A percentile compares a stretch with the other conserved stretches of the same genome.
phyloP scores from a whole-genome alignment of 1,140 invertebrate genomes.

The Xylocopa sonorina region DNA sequence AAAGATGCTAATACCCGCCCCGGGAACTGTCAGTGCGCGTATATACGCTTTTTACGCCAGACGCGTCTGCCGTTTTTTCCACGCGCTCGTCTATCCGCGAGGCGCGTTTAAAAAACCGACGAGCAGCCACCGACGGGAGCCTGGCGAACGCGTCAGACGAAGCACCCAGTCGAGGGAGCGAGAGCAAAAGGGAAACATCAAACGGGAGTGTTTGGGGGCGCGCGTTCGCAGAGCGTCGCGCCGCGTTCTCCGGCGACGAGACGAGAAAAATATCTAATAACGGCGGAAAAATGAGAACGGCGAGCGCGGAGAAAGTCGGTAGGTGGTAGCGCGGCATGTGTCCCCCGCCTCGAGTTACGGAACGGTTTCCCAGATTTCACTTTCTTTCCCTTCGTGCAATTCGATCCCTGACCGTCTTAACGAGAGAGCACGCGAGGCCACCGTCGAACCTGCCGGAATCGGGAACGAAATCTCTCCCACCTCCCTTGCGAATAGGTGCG shows the following conservation, averaged over 20 bases:
- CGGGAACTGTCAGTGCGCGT: constrained; percentile 6
- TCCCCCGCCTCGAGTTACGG: constrained; percentile 66
- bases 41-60: constrained; percentile 27
- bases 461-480: too few relatives aligned
- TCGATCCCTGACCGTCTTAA: constrained; percentile 54
- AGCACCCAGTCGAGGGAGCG: neutral
- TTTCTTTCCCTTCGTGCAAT: constrained; percentile 57
- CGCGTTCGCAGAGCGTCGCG: constrained; percentile 25
- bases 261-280: constrained; percentile 70
- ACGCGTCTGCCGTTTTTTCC: neutral
- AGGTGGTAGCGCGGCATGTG: constrained; percentile 48
- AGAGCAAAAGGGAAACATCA: neutral
- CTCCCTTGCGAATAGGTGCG: too few relatives aligned
- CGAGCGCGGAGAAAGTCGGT: constrained; percentile 7
- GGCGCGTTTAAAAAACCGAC: constrained; percentile 31
- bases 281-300: constrained; percentile 64
- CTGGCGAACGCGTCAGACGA: neutral
- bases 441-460: constrained; percentile 3
- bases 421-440: constrained; percentile 4
- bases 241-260: neutral
- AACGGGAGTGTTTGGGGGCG: constrained; percentile 33
- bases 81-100: neutral
- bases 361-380: constrained; percentile 69
- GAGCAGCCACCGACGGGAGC: neutral
- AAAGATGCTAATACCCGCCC: constrained; percentile 44